Percentiles rank a stretch among this genome's conserved stretches.
Evolutionary conservation across 2,888 invertebrate genomes (phyloP).

Genomic region (Elysia crispata): DNA sequence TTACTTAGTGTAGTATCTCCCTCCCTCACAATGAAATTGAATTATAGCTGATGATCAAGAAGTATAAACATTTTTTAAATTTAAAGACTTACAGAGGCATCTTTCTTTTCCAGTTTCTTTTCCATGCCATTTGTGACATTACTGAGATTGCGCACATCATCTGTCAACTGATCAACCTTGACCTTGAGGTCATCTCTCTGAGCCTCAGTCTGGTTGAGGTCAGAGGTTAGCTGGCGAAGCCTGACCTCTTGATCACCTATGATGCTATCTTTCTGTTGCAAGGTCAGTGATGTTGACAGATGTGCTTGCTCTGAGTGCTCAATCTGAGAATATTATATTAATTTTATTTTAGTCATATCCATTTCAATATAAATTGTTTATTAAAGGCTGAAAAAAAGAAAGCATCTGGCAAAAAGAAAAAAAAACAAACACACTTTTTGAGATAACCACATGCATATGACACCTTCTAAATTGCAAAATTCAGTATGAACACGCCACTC

Average conservation of each 20-base stretch:
- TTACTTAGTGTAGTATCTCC: too few species aligned
- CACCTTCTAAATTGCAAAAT: too few species aligned
- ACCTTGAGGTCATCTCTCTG: constrained; percentile 60
- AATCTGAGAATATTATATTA: constrained; percentile 18
- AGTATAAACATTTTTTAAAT: too few species aligned
- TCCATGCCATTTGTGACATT: constrained; percentile 61
- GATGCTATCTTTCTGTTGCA: constrained; percentile 61
- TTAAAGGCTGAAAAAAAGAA: too few species aligned
- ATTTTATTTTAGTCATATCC: too few species aligned
- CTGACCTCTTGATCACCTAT: constrained; percentile 62
- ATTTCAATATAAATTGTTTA: too few species aligned
- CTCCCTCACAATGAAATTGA: too few species aligned
- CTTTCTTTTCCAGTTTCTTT: constrained; percentile 60
- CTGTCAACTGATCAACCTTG: constrained; percentile 59
- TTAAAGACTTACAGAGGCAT: constrained; percentile 56
- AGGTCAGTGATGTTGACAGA: constrained; percentile 54
- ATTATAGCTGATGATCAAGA: too few species aligned
- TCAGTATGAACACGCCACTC: too few species aligned
- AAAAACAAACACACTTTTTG: too few species aligned
- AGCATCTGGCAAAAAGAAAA: too few species aligned
- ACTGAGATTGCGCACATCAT: constrained; percentile 62
- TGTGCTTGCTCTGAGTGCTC: constrained; percentile 55
- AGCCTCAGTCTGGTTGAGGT: constrained; percentile 51
- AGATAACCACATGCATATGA: too few species aligned
- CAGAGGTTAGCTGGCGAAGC: constrained; percentile 52